Evolutionary conservation across 2,888 invertebrate species (phyloP).

Genomic region (Tethea ocularis): DNA sequence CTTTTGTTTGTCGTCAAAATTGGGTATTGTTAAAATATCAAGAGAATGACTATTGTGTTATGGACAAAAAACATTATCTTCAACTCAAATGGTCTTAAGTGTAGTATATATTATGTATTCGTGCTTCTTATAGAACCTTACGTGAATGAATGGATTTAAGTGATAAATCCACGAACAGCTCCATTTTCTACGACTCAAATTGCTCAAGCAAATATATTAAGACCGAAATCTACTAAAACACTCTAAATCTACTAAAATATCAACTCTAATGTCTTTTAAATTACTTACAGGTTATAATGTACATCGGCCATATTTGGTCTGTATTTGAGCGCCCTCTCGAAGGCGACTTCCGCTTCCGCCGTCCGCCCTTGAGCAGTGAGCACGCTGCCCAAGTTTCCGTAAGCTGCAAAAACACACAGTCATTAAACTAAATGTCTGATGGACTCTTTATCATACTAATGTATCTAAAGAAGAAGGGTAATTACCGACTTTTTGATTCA

Average conservation of each 20-base stretch:
- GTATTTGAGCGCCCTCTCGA: conserved; percentile 94
- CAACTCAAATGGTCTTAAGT: not conserved
- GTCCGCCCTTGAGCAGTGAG: conserved; percentile 94
- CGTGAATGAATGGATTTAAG: too few species aligned
- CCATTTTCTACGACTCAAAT: too few species aligned
- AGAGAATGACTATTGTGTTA: not conserved
- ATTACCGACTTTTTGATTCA: not conserved
- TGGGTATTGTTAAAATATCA: not conserved
- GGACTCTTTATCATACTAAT: not conserved
- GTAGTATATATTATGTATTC: too few species aligned
- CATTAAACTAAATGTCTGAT: conserved; percentile 8
- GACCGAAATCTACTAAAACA: too few species aligned
- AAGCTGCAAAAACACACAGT: conserved; percentile 86
- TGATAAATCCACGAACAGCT: too few species aligned
- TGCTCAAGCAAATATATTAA: not conserved
- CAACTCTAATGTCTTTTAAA: conserved; percentile 3
- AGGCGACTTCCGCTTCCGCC: conserved; percentile 95
- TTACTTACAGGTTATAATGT: conserved; percentile 98
- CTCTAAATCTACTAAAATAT: not conserved
- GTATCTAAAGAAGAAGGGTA: not conserved
- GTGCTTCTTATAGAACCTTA: too few species aligned
- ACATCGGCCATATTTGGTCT: conserved; percentile 99
- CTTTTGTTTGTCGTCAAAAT: conserved; percentile 18
- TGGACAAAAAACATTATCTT: not conserved
- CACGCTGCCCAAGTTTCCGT: conserved; percentile 98